These are phyloP conservation scores for Brachyopa scutellaris DNA, from an alignment of 2,888 invertebrate genomes.

Conservation along the genomic window DNA sequence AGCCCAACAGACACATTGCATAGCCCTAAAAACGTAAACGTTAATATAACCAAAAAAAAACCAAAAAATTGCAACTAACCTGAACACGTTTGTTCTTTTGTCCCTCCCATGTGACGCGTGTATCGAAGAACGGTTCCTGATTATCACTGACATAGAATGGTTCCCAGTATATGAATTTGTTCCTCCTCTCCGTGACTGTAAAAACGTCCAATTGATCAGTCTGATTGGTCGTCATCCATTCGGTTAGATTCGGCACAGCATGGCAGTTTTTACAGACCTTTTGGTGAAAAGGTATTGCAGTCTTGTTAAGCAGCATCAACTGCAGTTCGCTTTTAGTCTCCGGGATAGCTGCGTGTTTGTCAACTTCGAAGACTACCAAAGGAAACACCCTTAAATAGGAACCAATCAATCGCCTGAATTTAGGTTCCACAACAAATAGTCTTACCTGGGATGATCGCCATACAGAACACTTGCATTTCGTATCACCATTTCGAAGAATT, in stretches of 20 bases:
- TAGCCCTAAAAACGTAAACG: constrained; percentile 86
- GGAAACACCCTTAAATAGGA: constrained; percentile 89
- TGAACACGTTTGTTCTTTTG: constrained; percentile 83
- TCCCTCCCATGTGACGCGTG: constrained; percentile 95
- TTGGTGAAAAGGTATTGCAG: constrained; percentile 75
- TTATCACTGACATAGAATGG: constrained; percentile 96
- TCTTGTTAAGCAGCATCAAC: constrained; percentile 54
- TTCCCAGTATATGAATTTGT: constrained; percentile 90
- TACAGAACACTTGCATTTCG: constrained; percentile 84
- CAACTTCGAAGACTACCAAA: constrained; percentile 91
- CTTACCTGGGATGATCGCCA: constrained; percentile 29
- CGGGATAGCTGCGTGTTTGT: constrained; percentile 76
- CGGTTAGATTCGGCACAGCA: constrained; percentile 71
- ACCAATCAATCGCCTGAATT: constrained; percentile 51
- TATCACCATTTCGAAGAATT: constrained; percentile 91
- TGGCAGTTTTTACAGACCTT: constrained; percentile 75
- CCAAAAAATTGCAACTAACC: constrained; percentile 66
- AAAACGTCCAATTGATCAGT: constrained; percentile 81
- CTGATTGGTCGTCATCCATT: constrained; percentile 70
- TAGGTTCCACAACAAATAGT: no score
- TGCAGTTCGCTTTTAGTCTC: constrained; percentile 75
- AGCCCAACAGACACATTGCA: constrained; percentile 92
- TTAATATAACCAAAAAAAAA: no score
- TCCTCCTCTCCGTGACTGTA: constrained; percentile 88
- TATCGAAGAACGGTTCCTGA: constrained; percentile 93